Conservation (phyloP, 30 jellyfish, hydroid and myxozoan genomes). For the Calvadosia cruxmelitensis region DNA sequence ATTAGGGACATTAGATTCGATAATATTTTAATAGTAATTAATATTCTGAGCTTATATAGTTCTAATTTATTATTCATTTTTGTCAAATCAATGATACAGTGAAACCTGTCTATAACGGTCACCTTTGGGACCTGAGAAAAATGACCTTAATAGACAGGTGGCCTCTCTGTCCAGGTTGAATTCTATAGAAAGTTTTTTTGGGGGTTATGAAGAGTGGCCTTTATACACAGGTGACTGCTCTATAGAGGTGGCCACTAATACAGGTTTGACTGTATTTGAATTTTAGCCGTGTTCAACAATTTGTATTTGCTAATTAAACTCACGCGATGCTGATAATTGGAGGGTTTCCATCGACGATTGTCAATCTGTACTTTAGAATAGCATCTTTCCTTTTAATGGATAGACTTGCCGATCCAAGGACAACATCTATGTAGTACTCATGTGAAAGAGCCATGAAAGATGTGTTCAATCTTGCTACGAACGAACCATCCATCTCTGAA, state of each 20-base stretch:
- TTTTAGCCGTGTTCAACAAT: no score
- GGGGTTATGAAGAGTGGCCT: not conserved
- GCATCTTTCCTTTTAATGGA: conserved; percentile 4
- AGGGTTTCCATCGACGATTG: conserved; percentile 49
- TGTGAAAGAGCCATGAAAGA: conserved; percentile 34
- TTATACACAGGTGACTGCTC: not conserved
- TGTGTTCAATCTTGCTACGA: conserved; percentile 8
- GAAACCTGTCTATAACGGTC: no score
- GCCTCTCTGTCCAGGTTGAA: no score
- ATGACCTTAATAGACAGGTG: no score
- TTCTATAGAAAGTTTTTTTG: not conserved
- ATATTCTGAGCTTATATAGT: no score
- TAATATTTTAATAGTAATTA: no score
- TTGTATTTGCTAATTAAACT: not conserved
- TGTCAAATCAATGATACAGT: no score
- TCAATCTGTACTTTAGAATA: conserved; percentile 16
- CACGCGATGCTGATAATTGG: conserved; percentile 44
- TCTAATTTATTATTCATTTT: no score
- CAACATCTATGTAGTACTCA: conserved; percentile 15
- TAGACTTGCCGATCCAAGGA: conserved; percentile 15
- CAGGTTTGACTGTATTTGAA: not conserved
- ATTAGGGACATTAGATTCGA: no score
- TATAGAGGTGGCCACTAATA: not conserved
- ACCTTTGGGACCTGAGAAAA: no score
- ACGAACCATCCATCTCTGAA: conserved; percentile 8